Base-by-base conservation (phyloP, 2,888 invertebrate species). In the Dromius quadrimaculatus region DNA sequence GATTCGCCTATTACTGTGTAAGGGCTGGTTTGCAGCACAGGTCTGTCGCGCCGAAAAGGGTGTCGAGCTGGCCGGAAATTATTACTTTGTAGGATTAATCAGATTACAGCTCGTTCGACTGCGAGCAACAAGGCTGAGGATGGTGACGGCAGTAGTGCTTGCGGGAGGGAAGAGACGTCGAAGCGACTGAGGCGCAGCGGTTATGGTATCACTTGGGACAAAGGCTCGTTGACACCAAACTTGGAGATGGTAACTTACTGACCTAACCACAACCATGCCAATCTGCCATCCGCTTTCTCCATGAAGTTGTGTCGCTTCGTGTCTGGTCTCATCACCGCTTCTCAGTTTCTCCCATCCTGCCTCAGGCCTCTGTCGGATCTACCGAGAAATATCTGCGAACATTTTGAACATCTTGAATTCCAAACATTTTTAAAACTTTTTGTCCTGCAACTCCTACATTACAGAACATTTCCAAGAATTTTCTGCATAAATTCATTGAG, bases 1-100 rank as follows among this genome's bases (percentile, higher is more conserved):
- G 61, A 36, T 47, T 20, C 15, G 50, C 20, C 65, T 65, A 65
- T 65, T 65, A 50, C 47, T 65, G 65, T 65, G 15, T n/a, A 6
- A 28, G 28, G 50, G 50, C 41, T 22, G 50, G 65, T 22, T 47
- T 34, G 50, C 65, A n/a, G n/a, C 50, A 23, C 23, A 54, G 50
- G 6, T 15, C 15, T 1, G 11, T 15, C 41, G 15, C 41, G 41
- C 28, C 66, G 50, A 57, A 74, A 70, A 74, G 77, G 78, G 78
- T 77, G 78, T 76, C 76, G 78, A 79, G 77, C 76, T 79, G 76
- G 76, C 75, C 78, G 79, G 79, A 80, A 79, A 79, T 79, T 78
- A 80, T 80, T 80, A 79, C 78, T 80, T 78, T 78, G 77, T 74
- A 74, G 77, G 78, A 78, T 79, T 80, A 81, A 80, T 80, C 78